Percentiles rank a stretch among this genome's conserved stretches.
phyloP scores from a whole-genome alignment of 2,113 vertebrate species.

The Grantiella picta region DNA sequence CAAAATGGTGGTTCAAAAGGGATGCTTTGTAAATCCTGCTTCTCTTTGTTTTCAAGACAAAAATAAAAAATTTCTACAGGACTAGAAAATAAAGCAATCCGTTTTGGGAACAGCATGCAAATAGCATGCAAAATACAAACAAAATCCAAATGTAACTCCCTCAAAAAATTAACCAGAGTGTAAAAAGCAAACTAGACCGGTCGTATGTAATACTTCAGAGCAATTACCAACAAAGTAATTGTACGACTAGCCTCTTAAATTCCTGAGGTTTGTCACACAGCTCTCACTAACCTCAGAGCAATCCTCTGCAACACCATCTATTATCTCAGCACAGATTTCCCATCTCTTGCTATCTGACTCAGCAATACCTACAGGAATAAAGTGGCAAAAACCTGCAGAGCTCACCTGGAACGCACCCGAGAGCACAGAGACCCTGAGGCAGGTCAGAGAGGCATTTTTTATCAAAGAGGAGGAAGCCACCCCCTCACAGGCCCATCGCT shows the following conservation, averaged over 20 bases:
- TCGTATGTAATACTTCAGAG: neutral
- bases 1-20: neutral
- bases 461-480: fast-evolving
- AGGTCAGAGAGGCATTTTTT: fast-evolving
- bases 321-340: neutral
- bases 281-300: neutral
- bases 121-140: neutral
- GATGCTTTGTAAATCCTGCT: neutral
- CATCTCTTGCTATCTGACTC: neutral
- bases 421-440: fast-evolving
- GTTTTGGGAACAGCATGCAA: neutral
- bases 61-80: neutral
- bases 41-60: neutral
- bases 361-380: neutral
- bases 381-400: neutral
- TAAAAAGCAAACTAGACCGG: neutral
- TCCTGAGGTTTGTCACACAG: neutral
- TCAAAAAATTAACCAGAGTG: neutral
- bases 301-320: neutral
- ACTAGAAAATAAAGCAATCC: neutral
- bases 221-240: neutral
- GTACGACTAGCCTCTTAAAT: neutral
- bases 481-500: fast-evolving
- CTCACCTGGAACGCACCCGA: neutral
- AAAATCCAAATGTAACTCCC: neutral